Evolutionary conservation across 2,888 invertebrate genomes (phyloP).

Genomic region (Oasisia sp.): DNA sequence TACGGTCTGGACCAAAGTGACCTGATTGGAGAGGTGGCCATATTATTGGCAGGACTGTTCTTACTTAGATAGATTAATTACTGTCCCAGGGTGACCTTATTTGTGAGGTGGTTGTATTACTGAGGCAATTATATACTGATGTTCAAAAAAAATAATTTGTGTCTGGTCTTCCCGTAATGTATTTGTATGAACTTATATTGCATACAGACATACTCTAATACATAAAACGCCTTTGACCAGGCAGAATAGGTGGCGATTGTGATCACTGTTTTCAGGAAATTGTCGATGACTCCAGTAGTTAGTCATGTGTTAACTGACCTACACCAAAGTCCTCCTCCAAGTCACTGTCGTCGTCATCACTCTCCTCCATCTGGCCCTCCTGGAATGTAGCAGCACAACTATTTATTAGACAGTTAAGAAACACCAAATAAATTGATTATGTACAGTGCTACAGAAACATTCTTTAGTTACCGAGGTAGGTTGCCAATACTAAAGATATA

Average conservation of each 20-base stretch:
- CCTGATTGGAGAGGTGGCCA: no score
- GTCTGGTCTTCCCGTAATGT: no score
- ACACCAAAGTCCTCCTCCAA: constrained; percentile 68
- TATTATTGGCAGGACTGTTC: no score
- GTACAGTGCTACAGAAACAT: neutral
- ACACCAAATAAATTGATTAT: neutral
- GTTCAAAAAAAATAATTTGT: no score
- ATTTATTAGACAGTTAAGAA: neutral
- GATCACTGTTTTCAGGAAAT: neutral
- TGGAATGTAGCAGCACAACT: neutral
- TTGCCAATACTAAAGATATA: no score
- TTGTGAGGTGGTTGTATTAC: no score
- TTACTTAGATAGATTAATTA: no score
- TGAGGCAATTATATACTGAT: no score
- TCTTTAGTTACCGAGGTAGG: neutral
- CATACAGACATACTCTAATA: no score
- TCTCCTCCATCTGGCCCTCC: constrained; percentile 58
- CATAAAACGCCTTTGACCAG: neutral
- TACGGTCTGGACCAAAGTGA: no score
- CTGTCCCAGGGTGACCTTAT: no score
- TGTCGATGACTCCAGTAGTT: constrained; percentile 46
- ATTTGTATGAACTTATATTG: no score
- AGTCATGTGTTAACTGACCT: constrained; percentile 38
- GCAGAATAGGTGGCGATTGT: neutral
- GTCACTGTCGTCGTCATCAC: constrained; percentile 68